Percentiles rank a stretch among this genome's conserved stretches.
Conservation (phyloP, 2,797 vertebrate species). For the Ctenopoma kingsleyae region DNA sequence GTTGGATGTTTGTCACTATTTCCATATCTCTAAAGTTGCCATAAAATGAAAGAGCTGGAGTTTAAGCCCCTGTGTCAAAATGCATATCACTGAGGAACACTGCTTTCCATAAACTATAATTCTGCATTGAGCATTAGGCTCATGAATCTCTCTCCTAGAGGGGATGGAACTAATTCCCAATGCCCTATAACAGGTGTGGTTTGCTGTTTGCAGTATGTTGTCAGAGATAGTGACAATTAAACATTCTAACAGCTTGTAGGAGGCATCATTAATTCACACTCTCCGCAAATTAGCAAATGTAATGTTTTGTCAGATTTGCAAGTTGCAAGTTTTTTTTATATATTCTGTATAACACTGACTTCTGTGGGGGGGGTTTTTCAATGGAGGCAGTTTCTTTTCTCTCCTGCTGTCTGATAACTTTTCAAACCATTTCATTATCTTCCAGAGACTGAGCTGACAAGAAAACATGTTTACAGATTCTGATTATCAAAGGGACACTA, state of each 20-base stretch:
- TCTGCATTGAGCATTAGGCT: slow-evolving; percentile 21
- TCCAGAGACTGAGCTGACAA: not conserved
- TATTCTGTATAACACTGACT: not conserved
- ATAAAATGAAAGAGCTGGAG: slow-evolving; percentile 6
- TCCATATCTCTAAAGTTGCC: not conserved
- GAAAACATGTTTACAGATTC: not conserved
- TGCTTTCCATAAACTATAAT: slow-evolving; percentile 10
- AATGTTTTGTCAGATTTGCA: slow-evolving; percentile 3
- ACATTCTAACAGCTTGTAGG: slow-evolving; percentile 31
- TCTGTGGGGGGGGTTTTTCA: not conserved
- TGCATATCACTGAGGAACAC: slow-evolving; percentile 16
- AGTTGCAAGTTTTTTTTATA: no score
- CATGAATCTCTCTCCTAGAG: slow-evolving; percentile 34
- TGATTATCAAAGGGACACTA: no score
- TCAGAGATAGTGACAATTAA: slow-evolving; percentile 36
- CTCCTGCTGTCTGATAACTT: not conserved
- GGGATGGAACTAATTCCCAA: slow-evolving; percentile 32
- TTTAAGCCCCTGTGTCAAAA: slow-evolving; percentile 1
- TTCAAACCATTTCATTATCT: not conserved
- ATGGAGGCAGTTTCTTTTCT: not conserved
- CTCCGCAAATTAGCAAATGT: slow-evolving; percentile 10
- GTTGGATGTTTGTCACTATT: not conserved
- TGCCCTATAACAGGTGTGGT: slow-evolving; percentile 35
- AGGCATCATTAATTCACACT: slow-evolving; percentile 17
- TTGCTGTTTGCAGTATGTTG: slow-evolving; percentile 28